Evolutionary conservation across 2,113 vertebrate genomes (phyloP), one percentile per base, ranked within the genome.

Genomic region (Micronisus gabar): DNA sequence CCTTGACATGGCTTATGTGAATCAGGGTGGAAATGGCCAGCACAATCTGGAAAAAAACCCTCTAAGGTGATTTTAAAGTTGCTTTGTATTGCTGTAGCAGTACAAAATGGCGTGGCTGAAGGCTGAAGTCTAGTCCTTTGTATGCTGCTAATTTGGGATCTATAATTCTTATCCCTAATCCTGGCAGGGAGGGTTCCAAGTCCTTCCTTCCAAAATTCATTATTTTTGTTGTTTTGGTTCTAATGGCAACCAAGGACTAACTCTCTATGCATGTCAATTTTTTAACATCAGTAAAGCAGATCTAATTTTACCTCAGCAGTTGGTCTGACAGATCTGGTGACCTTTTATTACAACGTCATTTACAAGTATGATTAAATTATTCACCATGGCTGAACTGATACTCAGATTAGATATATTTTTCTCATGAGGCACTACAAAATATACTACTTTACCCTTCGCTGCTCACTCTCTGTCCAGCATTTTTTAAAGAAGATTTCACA

Each of bases 301-400:
- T 70, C 89, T 84, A 30, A 96, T 95, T 95, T 96, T 67, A 84
- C 78, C 59, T 56, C 55, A 43, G 45, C 68, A 86, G 40, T 55
- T 67, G 84, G 45, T 53, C 76, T 94, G 86, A 93, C 81, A 94
- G 93, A 96, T 85, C 87, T 45, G 76, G 92, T 96, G 97, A 95
- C 92, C 98, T 97, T 97, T 96, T 70, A 41, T 82, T 92, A 79
- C 84, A 76, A 79, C n/a, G 30, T 81, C 96, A 94, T 96, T 97
- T 97, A 92, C 84, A 97, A 96, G 75, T 91, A 88, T 94, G 97
- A 97, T 96, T 97, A 96, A 97, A 97, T 97, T 97, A 93, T 93
- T 95, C 95, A 95, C 92, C 47, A 4, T 38, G 68, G 55, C 78
- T 93, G 89, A 96, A 65, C 25, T 86, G 93, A 79, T 83, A 93